phyloP scores from a whole-genome alignment of 2,797 vertebrate species.

The Nasua narica region DNA sequence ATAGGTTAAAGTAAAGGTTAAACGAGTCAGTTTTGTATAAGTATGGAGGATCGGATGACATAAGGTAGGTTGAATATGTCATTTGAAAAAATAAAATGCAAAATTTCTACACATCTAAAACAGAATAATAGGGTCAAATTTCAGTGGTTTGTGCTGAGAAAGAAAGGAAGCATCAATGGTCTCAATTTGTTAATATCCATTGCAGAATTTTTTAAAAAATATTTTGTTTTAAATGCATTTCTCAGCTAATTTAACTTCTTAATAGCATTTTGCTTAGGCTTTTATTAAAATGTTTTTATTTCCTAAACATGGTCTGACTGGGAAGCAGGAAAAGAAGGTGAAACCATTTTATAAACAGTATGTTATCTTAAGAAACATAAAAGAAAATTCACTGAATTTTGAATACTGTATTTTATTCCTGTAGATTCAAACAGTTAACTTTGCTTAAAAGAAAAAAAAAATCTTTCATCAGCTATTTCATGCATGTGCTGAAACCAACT shows the following conservation, averaged over 20 bases:
- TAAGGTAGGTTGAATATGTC: not conserved
- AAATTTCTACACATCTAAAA: not conserved
- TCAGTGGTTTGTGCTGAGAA: not conserved
- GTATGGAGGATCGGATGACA: not conserved
- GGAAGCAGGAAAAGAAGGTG: not conserved
- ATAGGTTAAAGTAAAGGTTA: not conserved
- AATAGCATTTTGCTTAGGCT: not conserved
- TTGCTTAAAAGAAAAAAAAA: not conserved
- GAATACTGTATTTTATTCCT: not conserved
- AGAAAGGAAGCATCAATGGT: not conserved
- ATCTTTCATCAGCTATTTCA: not conserved
- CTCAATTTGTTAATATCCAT: not conserved
- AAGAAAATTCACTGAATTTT: not conserved
- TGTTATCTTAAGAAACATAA: not conserved
- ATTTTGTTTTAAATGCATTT: not conserved
- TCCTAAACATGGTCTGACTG: not conserved
- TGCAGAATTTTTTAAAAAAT: not conserved
- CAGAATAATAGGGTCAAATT: not conserved
- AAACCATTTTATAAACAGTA: not conserved
- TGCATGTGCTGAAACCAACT: not conserved
- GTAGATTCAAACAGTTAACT: not conserved
- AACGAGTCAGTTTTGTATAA: not conserved
- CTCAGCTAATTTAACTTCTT: not conserved
- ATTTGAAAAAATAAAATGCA: not conserved
- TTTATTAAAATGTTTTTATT: not conserved